Evolutionary conservation across 1,140 invertebrate genomes (phyloP).

Genomic region (Lepidostoma basale): DNA sequence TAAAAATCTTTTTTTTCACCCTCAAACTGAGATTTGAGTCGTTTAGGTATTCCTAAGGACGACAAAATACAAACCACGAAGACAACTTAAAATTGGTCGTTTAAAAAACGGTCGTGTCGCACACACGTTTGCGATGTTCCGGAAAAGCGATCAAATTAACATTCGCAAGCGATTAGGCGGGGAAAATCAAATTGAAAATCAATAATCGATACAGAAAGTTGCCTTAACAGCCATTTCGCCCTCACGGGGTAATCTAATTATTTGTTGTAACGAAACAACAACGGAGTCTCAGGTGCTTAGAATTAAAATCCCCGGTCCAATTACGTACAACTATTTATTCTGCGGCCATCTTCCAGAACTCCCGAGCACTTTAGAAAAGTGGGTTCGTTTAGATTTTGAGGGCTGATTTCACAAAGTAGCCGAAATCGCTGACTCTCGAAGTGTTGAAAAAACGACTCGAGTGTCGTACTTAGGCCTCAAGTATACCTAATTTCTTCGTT

Average conservation of each 20-base stretch:
- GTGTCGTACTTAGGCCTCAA: background rate
- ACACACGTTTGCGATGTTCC: slow-evolving; percentile 5
- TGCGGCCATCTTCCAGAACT: background rate
- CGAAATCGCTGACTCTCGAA: background rate
- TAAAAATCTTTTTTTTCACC: too few species aligned
- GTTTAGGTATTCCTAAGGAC: too few species aligned
- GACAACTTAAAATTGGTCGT: slow-evolving; percentile 11
- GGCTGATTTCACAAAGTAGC: background rate
- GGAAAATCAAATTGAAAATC: slow-evolving; percentile 16
- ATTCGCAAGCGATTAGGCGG: slow-evolving; percentile 18
- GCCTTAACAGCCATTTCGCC: background rate
- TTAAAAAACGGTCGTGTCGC: slow-evolving; percentile 19
- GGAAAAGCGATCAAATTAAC: slow-evolving; percentile 20
- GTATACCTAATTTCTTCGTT: background rate
- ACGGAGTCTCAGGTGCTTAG: background rate
- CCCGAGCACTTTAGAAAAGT: background rate
- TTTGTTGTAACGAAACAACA: slow-evolving; percentile 4
- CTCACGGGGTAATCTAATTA: background rate
- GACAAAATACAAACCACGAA: too few species aligned
- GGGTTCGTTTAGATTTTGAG: background rate
- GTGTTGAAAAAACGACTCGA: background rate
- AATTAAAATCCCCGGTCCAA: background rate
- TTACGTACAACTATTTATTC: background rate
- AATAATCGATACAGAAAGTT: slow-evolving; percentile 4
- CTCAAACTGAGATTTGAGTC: too few species aligned